phyloP scores from a whole-genome alignment of 2,888 invertebrate species.

The Miltochrista miniata region DNA sequence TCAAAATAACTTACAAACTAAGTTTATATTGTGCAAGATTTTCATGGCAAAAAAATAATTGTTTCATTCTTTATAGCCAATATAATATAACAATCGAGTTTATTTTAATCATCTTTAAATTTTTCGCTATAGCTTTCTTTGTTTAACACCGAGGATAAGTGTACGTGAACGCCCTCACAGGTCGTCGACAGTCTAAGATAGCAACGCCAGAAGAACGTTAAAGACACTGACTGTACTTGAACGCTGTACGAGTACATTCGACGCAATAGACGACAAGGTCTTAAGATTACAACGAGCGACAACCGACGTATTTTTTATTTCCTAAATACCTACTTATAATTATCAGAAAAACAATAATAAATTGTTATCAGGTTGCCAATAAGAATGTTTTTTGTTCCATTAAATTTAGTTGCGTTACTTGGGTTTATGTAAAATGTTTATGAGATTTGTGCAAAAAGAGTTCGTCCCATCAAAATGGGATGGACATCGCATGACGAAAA shows the following conservation, averaged over 20 bases:
- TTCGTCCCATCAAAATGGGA: too few species aligned
- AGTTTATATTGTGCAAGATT: too few species aligned
- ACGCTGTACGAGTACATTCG: conserved; percentile 13
- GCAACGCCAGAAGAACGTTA: conserved; percentile 34
- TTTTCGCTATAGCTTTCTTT: conserved; percentile 22
- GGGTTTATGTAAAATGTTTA: too few species aligned
- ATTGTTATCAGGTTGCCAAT: conserved; percentile 18
- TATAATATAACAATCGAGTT: conserved; percentile 6
- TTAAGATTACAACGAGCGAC: conserved; percentile 25
- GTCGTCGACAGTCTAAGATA: conserved; percentile 38
- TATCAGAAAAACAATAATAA: conserved; percentile 20
- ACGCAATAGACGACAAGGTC: conserved; percentile 39
- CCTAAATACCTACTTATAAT: conserved; percentile 31
- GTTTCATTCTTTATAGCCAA: conserved; percentile 7
- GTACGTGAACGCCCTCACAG: conserved; percentile 19
- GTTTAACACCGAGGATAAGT: conserved; percentile 22
- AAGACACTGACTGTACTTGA: conserved; percentile 26
- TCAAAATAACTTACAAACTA: too few species aligned
- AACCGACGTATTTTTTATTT: conserved; percentile 20
- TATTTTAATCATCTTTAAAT: conserved; percentile 3
- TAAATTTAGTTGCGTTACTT: too few species aligned
- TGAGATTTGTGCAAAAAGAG: too few species aligned
- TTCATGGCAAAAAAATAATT: too few species aligned
- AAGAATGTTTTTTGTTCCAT: too few species aligned
- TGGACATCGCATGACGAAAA: too few species aligned